Conservation (phyloP, 1,140 invertebrate species). For the Augochlora pura region DNA sequence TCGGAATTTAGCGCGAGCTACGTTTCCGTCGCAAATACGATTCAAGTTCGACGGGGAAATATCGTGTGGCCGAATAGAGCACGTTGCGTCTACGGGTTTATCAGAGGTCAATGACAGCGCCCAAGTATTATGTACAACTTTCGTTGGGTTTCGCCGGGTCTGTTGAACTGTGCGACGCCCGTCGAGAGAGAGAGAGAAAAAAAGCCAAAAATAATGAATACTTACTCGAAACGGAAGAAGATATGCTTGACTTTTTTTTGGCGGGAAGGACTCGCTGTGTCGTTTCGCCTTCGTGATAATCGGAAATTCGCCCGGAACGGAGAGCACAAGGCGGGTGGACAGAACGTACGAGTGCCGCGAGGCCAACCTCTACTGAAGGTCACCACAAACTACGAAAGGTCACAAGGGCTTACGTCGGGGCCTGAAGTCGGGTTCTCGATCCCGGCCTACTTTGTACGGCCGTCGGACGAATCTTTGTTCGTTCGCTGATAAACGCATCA, state of each 20-base stretch:
- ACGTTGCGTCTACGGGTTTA: conserved; percentile 10
- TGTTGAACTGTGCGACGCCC: neutral
- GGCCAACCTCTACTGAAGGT: conserved; percentile 54
- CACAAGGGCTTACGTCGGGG: conserved; percentile 39
- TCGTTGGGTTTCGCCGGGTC: conserved; percentile 2
- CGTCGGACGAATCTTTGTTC: conserved; percentile 9
- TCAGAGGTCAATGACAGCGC: conserved; percentile 44
- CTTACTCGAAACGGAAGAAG: neutral
- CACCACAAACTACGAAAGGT: conserved; percentile 62
- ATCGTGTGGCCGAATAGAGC: neutral
- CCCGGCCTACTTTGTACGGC: conserved; percentile 29
- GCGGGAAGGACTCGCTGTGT: neutral
- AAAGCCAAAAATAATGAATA: neutral
- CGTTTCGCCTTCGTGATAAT: neutral
- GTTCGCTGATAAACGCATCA: conserved; percentile 41
- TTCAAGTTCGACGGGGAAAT: neutral
- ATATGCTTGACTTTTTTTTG: neutral
- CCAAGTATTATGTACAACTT: conserved; percentile 9
- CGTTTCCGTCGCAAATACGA: neutral
- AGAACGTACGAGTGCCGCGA: conserved; percentile 2
- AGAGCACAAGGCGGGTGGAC: too few relatives aligned
- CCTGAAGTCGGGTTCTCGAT: conserved; percentile 7
- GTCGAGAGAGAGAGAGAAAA: neutral
- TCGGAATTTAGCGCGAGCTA: neutral
- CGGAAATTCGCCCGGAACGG: neutral